A percentile compares a stretch with the other conserved stretches of the same genome.
Evolutionary conservation across 53 echinoderm and acorn worm species (phyloP).

Genomic region (Henricia sp.): DNA sequence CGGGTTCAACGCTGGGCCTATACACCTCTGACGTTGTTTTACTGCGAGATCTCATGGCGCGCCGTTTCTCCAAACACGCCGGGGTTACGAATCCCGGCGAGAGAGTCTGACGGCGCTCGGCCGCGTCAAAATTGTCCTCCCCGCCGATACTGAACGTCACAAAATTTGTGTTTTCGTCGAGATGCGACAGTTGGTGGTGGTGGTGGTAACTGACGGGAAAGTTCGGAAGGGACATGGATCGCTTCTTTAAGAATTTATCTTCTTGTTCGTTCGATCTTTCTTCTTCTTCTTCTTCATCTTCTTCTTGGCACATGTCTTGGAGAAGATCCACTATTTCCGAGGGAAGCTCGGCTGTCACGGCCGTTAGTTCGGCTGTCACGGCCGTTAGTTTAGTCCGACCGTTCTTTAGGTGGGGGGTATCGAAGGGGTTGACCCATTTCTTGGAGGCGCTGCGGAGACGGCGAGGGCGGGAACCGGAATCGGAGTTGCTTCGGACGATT

Average conservation of each 20-base stretch:
- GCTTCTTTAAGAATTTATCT: conserved; percentile 2
- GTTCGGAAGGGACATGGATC: conserved; percentile 59
- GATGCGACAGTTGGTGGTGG: conserved; percentile 12
- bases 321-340: conserved; percentile 38
- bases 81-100: conserved; percentile 23
- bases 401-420: conserved; percentile 79
- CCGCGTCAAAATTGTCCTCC: neutral
- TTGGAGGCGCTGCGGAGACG: conserved; percentile 10
- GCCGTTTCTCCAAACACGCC: conserved; percentile 7
- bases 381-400: conserved; percentile 68
- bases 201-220: conserved; percentile 44
- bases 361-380: neutral
- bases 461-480: conserved; percentile 62
- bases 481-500: conserved; percentile 79
- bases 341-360: neutral
- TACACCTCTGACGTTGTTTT: conserved; percentile 5
- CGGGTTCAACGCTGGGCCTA: conserved; percentile 19
- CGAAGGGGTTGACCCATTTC: conserved; percentile 79
- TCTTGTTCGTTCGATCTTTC: conserved; percentile 14
- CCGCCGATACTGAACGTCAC: neutral
- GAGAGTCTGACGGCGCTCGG: conserved; percentile 26
- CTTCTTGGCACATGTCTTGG: conserved; percentile 39
- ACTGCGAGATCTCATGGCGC: conserved; percentile 5
- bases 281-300: conserved; percentile 37
- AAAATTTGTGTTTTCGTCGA: conserved; percentile 53